Evolutionary conservation across 2,888 invertebrate genomes (phyloP).

Genomic region (Empis livida): DNA sequence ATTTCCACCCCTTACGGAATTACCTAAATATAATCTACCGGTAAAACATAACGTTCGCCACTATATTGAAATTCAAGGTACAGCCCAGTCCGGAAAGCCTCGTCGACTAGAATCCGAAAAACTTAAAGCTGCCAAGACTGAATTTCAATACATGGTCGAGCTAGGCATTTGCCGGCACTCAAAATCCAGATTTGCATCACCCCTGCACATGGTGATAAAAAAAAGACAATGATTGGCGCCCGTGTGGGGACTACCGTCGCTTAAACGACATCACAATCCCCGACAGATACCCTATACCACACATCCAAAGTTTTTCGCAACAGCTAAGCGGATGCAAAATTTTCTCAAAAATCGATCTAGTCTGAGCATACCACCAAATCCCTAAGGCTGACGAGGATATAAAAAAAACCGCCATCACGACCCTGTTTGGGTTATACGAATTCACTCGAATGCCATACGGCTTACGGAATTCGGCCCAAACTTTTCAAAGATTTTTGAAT

Average conservation of each 20-base stretch:
- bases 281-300: background rate
- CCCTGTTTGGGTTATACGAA: conserved; percentile 24
- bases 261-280: background rate
- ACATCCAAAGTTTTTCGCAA: background rate
- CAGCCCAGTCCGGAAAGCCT: background rate
- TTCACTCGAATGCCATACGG: conserved; percentile 22
- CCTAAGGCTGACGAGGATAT: background rate
- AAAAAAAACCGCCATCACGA: conserved; percentile 14
- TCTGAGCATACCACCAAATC: conserved; percentile 17
- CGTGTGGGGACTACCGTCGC: background rate
- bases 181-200: background rate
- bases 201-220: background rate
- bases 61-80: too few relatives aligned
- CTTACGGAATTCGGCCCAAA: conserved; percentile 21
- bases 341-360: conserved; percentile 17
- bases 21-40: too few relatives aligned
- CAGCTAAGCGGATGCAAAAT: conserved; percentile 10
- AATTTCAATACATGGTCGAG: background rate
- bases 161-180: background rate
- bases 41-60: too few relatives aligned
- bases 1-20: too few relatives aligned
- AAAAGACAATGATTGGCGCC: background rate
- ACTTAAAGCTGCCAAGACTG: background rate
- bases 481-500: conserved; percentile 23
- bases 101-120: background rate